Evolutionary conservation across 2,888 invertebrate species (phyloP), one percentile per base, ranked within the genome.

Genomic region (Hydroisotoma schaefferi): DNA sequence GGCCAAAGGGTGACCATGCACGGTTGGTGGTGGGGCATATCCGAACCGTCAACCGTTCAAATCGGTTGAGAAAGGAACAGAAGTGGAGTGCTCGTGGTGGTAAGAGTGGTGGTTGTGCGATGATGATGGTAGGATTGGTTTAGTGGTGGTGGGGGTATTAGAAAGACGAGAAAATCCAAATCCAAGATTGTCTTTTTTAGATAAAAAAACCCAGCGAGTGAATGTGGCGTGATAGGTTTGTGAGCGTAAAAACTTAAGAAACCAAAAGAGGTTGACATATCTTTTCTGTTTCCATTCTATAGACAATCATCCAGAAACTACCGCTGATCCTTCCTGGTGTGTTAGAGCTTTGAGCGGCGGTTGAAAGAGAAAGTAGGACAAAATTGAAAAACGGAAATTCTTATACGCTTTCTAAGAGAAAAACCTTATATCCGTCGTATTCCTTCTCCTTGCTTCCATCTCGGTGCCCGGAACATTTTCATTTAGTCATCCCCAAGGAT

Each of bases 1-100:
- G 40, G 40, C 8, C 40, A 40, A 40, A 40, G 40, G 40, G 40
- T 40, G 40, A 40, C 40, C 40, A 40, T 18, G 20, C n/a, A n/a
- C n/a, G n/a, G n/a, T n/a, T n/a, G n/a, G n/a, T n/a, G n/a, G n/a
- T n/a, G n/a, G n/a, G n/a, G n/a, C 40, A 15, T 18, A 40, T 40
- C 40, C 40, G 20, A 40, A 40, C 40, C 40, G 20, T 40, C 40
- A 40, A 5, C 5, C 5, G 15, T 4, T 8, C 20, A 40, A 18
- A 40, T 20, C 8, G n/a, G 20, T 20, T 15, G 8, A 40, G 20
- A 18, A 40, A 40, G n/a, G 40, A 15, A 4, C n/a, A 20, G n/a
- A 20, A 40, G 40, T 4, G 4, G 8, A 18, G 40, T 40, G n/a
- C n/a, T n/a, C n/a, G n/a, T n/a, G n/a, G n/a, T n/a, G n/a, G n/a